A percentile compares a stretch with the other conserved stretches of the same genome.
Evolutionary conservation across 53 echinoderm and acorn worm genomes (phyloP).

Genomic region (Holothuria scabra): DNA sequence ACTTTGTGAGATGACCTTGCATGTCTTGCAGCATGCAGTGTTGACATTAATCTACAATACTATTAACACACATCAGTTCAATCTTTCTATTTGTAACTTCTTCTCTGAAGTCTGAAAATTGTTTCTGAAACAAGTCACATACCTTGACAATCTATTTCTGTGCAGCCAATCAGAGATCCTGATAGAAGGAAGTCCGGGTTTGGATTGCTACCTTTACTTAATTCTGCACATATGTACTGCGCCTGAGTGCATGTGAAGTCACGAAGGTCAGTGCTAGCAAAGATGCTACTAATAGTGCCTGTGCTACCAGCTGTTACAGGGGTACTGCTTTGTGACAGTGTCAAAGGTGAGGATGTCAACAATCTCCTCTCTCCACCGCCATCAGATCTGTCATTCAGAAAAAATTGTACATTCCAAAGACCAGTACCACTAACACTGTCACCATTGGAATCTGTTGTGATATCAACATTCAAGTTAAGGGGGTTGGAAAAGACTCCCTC

Average conservation of each 20-base stretch:
- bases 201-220: constrained; percentile 64
- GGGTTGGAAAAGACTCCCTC: constrained; percentile 60
- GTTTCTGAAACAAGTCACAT: background rate
- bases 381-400: constrained; percentile 37
- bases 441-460: constrained; percentile 51
- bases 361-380: constrained; percentile 37
- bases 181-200: constrained; percentile 63
- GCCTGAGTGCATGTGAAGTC: constrained; percentile 63
- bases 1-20: no score
- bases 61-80: no score
- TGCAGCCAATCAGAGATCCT: constrained; percentile 52
- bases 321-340: constrained; percentile 42
- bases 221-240: constrained; percentile 69
- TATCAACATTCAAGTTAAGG: constrained; percentile 55
- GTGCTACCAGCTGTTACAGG: constrained; percentile 54
- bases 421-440: constrained; percentile 60
- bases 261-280: constrained; percentile 54
- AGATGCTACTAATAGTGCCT: constrained; percentile 46
- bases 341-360: constrained; percentile 42
- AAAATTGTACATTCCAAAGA: constrained; percentile 64
- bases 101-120: no score
- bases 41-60: no score
- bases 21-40: no score
- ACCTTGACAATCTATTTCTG: constrained; percentile 69
- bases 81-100: no score